Conservation (phyloP, 2,888 invertebrate genomes). For the Tetragonula carbonaria region DNA sequence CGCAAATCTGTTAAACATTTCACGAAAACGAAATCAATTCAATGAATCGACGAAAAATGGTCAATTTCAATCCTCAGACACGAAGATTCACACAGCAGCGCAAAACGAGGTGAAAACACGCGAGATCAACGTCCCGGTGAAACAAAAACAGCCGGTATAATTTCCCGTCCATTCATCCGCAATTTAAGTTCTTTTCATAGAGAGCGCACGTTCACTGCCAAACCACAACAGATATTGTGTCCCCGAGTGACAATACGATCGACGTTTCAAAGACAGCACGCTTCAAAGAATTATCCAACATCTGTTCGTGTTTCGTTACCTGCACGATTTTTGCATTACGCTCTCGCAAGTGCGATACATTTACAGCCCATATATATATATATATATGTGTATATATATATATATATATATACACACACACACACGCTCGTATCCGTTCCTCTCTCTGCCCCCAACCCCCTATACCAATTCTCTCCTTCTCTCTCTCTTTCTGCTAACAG, state of each 20-base stretch:
- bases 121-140: slow-evolving; percentile 17
- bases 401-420: no score
- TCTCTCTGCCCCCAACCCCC: background rate
- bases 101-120: background rate
- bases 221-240: slow-evolving; percentile 77
- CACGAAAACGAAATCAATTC: background rate
- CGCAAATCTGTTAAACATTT: no score
- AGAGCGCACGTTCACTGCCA: slow-evolving; percentile 53
- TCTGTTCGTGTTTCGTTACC: slow-evolving; percentile 78
- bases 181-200: slow-evolving; percentile 78
- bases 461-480: background rate
- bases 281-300: slow-evolving; percentile 74
- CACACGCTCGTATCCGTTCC: slow-evolving; percentile 59
- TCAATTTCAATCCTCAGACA: background rate
- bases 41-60: background rate
- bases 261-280: slow-evolving; percentile 72
- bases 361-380: slow-evolving; percentile 13
- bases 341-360: slow-evolving; percentile 70
- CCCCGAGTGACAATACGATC: slow-evolving; percentile 72
- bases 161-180: slow-evolving; percentile 74
- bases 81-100: background rate
- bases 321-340: slow-evolving; percentile 71
- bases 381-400: no score
- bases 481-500: slow-evolving; percentile 32
- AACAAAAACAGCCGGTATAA: slow-evolving; percentile 66